Percentiles rank a stretch among this genome's conserved stretches.
phyloP scores from a whole-genome alignment of 2,797 vertebrate genomes.

The Lacerta agilis region DNA sequence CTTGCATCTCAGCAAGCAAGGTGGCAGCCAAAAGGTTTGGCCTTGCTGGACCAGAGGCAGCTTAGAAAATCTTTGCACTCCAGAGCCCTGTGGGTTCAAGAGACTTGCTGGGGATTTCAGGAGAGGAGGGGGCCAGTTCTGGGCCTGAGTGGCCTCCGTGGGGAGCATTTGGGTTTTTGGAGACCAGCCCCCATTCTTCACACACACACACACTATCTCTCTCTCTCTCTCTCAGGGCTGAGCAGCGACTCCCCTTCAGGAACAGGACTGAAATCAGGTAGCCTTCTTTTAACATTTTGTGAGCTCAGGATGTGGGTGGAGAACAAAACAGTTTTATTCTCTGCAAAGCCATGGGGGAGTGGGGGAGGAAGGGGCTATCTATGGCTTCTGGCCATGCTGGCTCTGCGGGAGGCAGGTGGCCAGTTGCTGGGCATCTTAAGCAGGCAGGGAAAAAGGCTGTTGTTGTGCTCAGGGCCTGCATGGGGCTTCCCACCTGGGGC shows the following conservation, averaged over 20 bases:
- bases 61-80: too few species aligned
- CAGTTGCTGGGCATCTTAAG: too few species aligned
- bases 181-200: background rate
- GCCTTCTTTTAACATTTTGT: background rate
- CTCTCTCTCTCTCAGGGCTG: constrained; percentile 59
- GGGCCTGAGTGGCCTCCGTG: background rate
- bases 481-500: background rate
- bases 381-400: background rate
- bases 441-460: too few species aligned
- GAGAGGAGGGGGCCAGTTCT: background rate
- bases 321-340: background rate
- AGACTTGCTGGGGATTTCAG: background rate
- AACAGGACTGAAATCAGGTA: constrained; percentile 76
- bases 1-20: too few species aligned
- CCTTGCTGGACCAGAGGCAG: too few species aligned
- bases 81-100: too few species aligned
- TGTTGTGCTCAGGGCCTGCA: too few species aligned
- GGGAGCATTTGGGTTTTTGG: background rate
- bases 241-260: constrained; percentile 32
- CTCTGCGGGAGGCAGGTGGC: too few species aligned
- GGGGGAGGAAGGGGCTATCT: background rate
- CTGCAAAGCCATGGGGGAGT: background rate
- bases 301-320: too few species aligned
- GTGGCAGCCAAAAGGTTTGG: too few species aligned
- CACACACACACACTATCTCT: background rate